Percentiles rank a stretch among this genome's conserved stretches.
Conservation (phyloP, 1,140 invertebrate species). For the Trichonephila clavata region DNA sequence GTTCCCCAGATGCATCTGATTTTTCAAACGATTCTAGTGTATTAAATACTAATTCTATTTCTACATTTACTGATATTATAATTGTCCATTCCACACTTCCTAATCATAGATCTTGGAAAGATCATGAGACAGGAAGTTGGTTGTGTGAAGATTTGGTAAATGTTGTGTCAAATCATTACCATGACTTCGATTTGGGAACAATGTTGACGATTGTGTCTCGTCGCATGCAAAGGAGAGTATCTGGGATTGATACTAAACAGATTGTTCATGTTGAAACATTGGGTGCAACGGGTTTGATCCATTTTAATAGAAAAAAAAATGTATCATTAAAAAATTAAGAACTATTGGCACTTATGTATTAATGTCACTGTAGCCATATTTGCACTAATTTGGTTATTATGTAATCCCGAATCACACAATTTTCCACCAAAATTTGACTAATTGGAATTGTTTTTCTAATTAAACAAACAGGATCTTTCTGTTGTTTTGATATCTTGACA, state of each 20-base stretch:
- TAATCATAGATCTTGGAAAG: not conserved
- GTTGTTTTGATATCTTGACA: too few species aligned
- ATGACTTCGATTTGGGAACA: not conserved
- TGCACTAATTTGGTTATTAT: too few species aligned
- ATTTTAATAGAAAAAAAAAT: not conserved
- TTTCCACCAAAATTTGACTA: too few species aligned
- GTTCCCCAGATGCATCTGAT: not conserved
- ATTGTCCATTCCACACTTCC: conserved; percentile 12
- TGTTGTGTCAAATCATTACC: not conserved
- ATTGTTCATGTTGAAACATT: not conserved
- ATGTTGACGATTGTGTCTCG: not conserved
- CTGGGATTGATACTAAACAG: not conserved
- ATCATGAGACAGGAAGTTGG: not conserved
- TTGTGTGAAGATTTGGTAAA: not conserved
- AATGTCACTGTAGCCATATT: too few species aligned
- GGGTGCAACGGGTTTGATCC: not conserved
- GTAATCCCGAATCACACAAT: too few species aligned
- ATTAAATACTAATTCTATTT: not conserved
- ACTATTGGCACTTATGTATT: too few species aligned
- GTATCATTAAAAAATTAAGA: not conserved
- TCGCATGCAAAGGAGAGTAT: not conserved
- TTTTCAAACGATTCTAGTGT: not conserved
- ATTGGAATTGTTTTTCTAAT: too few species aligned
- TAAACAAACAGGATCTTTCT: too few species aligned
- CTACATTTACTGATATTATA: not conserved